These are phyloP conservation scores for Nipponia nippon DNA, from an alignment of 2,113 vertebrate genomes.

Conservation along the genomic window DNA sequence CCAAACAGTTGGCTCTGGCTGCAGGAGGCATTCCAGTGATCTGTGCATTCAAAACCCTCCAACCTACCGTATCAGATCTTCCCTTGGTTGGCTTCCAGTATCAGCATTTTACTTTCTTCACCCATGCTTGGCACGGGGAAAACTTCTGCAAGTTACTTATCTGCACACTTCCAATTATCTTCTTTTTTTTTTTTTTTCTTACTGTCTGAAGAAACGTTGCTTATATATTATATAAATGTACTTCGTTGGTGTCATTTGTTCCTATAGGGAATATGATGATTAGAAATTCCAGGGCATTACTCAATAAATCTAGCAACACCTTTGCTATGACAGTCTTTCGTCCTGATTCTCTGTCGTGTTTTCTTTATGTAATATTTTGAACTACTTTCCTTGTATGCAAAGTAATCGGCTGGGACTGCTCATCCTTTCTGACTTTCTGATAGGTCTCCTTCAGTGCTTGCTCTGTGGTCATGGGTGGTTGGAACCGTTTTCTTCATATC, in stretches of 20 bases:
- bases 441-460: background rate
- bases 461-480: background rate
- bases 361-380: conserved; percentile 9
- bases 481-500: background rate
- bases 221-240: background rate
- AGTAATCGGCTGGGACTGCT: background rate
- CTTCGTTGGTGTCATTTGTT: background rate
- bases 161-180: background rate
- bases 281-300: background rate
- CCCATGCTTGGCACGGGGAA: background rate
- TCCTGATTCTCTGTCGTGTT: background rate
- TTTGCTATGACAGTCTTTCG: background rate
- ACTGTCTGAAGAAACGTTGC: background rate
- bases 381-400: background rate
- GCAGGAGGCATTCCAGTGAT: conserved; percentile 49
- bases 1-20: background rate
- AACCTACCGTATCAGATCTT: background rate
- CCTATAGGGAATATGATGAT: background rate
- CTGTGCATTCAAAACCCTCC: background rate
- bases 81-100: conserved; percentile 5
- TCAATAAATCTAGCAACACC: conserved; percentile 10
- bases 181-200: background rate
- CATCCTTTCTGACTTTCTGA: background rate
- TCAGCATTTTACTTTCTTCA: conserved; percentile 27
- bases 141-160: background rate